Percentiles rank a stretch among this genome's conserved stretches.
These are phyloP conservation scores for Gerris buenoi DNA, from an alignment of 1,140 invertebrate species.

Conservation along the genomic window DNA sequence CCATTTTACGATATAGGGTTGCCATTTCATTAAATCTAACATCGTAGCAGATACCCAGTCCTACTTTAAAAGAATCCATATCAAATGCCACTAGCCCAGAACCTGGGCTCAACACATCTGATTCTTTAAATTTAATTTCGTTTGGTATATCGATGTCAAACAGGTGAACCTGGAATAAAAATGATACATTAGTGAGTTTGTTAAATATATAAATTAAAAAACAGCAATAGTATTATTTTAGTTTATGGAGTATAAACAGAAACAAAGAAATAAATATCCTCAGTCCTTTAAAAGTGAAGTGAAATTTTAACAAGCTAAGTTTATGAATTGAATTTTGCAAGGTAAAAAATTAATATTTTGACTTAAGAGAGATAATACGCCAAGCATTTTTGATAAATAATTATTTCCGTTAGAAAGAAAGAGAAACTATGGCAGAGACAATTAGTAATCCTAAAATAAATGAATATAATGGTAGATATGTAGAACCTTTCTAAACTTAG, in stretches of 20 bases:
- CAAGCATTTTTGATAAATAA: not conserved
- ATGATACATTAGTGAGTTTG: no score
- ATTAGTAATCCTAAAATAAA: not conserved
- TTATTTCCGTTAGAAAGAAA: not conserved
- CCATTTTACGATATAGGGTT: slow-evolving; percentile 57
- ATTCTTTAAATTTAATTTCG: slow-evolving; percentile 86
- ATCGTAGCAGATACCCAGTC: slow-evolving; percentile 89
- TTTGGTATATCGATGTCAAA: slow-evolving; percentile 91
- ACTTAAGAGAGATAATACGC: no score
- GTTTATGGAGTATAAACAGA: no score
- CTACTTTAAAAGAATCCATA: slow-evolving; percentile 59
- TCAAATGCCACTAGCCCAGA: slow-evolving; percentile 58
- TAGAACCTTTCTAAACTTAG: slow-evolving; percentile 52
- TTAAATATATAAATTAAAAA: no score
- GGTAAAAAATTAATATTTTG: no score
- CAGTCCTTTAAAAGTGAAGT: no score
- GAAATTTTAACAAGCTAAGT: no score
- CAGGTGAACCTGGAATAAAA: slow-evolving; percentile 57
- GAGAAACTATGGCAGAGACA: not conserved
- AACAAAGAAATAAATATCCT: no score
- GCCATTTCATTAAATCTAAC: slow-evolving; percentile 82
- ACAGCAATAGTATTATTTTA: no score
- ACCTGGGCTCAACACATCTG: slow-evolving; percentile 63
- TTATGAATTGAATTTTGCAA: no score
- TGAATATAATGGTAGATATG: not conserved